Conservation (phyloP, 2,888 invertebrate genomes). For the Cosmorhoe ocellata region DNA sequence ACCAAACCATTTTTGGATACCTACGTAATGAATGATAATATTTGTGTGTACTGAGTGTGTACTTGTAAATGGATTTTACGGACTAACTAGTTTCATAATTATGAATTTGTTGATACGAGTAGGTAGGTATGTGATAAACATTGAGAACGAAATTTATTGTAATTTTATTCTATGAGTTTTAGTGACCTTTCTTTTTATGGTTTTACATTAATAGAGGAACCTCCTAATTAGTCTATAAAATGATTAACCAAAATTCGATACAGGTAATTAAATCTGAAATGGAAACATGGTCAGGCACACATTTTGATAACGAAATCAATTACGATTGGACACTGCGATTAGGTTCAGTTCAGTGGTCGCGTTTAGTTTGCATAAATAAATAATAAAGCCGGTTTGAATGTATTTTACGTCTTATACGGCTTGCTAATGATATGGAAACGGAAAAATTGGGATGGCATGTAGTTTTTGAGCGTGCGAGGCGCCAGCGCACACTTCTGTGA, state of each 20-base stretch:
- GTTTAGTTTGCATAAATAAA: slow-evolving; percentile 62
- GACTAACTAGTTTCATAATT: slow-evolving; percentile 22
- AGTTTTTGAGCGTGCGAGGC: slow-evolving; percentile 59
- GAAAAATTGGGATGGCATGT: slow-evolving; percentile 56
- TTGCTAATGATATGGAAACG: slow-evolving; percentile 56
- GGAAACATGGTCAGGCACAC: slow-evolving; percentile 42
- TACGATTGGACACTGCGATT: slow-evolving; percentile 53
- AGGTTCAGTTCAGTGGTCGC: slow-evolving; percentile 51
- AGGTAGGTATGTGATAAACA: slow-evolving; percentile 9
- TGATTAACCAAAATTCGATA: slow-evolving; percentile 42
- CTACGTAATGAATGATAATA: slow-evolving; percentile 24
- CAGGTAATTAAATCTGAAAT: slow-evolving; percentile 42
- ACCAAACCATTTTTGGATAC: slow-evolving; percentile 15
- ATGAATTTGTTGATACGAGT: slow-evolving; percentile 15
- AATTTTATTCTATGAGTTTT: slow-evolving; percentile 28
- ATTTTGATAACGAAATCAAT: slow-evolving; percentile 56
- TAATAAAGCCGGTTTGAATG: slow-evolving; percentile 53
- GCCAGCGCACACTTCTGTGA: slow-evolving; percentile 40
- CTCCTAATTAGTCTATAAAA: slow-evolving; percentile 39
- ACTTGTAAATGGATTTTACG: neutral
- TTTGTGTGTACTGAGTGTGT: slow-evolving; percentile 8
- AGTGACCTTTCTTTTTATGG: slow-evolving; percentile 32
- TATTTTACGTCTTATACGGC: slow-evolving; percentile 52
- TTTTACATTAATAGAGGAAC: slow-evolving; percentile 30
- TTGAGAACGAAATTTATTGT: slow-evolving; percentile 28